Base-by-base conservation (phyloP, 2,797 vertebrate species). In the Tenualosa ilisha region DNA sequence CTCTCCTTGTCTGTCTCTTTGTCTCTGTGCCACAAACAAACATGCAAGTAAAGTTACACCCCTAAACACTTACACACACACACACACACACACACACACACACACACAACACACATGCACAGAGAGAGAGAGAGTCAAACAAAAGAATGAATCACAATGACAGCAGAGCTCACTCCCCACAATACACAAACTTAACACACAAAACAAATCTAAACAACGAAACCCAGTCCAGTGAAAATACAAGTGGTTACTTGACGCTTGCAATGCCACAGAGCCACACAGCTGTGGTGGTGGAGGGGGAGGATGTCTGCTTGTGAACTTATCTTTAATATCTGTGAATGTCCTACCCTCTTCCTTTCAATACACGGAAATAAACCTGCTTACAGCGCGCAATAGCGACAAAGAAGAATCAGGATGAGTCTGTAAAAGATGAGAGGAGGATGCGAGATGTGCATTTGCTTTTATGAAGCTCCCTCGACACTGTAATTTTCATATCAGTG, bases 11-110 rank as follows among this genome's bases (percentile, higher is more conserved):
- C 24, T 68, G 9, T 72, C 65, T 31, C 31, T 37, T 9, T 40
- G 0, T 72, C 63, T 40, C 24, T 72, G 26, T 72, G 61, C 26
- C 26, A 37, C 65, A 72, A 72, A 72, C 65, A 72, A 72, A 72
- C 65, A 72, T 72, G 8, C 65, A 31, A 72, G 65, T 31, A 13
- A 72, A 72, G 65, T 31, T 72, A 72, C 65, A 72, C 65, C 65
- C 63, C 65, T 72, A 72, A 72, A 72, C 65, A 72, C 65, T 37
- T 11, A 72, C 65, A 68, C 65, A 68, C 65, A 68, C 24, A 68
- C 63, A 31, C 31, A 31, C 1, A 1, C 0, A 31, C 31, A 31
- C 54, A 72, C 65, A 68, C 65, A 68, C 65, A 68, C 24, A 68
- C 63, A 72, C 65, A 68, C 65, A 68, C 65, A 68, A n/a, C 24